Evolutionary conservation across 2,113 vertebrate species (phyloP), one percentile per base, ranked within the genome.

Genomic region (Pelecanus crispus): DNA sequence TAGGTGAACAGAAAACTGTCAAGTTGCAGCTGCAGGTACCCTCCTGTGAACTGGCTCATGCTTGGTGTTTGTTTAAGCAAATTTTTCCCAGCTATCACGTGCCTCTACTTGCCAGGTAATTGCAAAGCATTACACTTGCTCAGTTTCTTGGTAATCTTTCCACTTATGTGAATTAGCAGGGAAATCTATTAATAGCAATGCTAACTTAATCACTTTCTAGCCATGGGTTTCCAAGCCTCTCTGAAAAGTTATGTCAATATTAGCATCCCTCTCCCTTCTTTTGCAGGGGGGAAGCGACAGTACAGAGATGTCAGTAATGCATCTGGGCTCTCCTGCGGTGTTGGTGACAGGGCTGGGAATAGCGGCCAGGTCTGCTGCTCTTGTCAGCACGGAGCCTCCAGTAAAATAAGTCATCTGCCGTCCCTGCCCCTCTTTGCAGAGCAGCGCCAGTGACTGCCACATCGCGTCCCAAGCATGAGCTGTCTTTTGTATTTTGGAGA

Each of bases 1-100:
- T 3, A 1, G 3, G 44, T 0, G 45, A 34, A 8, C 7, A 4
- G 62, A 52, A 34, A 13, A 4, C 29, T 25, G 26, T 16, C 0
- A 8, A 6, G 72, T 4, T 17, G 42, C 55, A 52, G 66, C 36
- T 8, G 53, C 1, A 22, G 61, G 65, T 18, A 4, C 11, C 6
- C 18, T n/a, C 10, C 34, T 16, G 45, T 10, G 40, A 17, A 17
- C 16, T 13, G 31, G 8, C 42, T 86, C 58, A 13, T 3, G 0
- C 13, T 0, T 11, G 20, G 31, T 7, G 38, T 10, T 56, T 5
- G 12, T 29, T 28, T 10, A 11, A 61, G 17, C 17, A 58, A 44
- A 11, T 47, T n/a, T 42, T 67, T 17, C 47, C n/a, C 63, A 14
- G 11, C 21, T 21, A 10, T 17, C n/a, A 1, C 4, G 28, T 28